Base-by-base conservation (phyloP, 2,113 vertebrate species). In the Andinoacara biseriatus region DNA sequence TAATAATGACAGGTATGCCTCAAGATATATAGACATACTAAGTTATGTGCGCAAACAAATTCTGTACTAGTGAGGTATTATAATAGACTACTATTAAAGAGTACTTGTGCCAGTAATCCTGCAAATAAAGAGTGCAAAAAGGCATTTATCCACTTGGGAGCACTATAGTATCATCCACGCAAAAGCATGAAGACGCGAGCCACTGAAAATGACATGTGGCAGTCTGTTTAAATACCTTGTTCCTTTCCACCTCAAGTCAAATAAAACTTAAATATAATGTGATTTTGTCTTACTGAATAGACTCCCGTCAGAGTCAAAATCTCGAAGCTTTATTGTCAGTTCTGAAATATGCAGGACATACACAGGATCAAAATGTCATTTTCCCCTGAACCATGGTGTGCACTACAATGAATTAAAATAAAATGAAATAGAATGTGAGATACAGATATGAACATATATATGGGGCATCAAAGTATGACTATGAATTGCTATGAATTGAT, bases 61-160 rank as follows among this genome's bases (percentile, higher is more conserved):
- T 31, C 4, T 69, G 20, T 3, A 69, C 31, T 18, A 72, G 65
- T 29, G 2, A 72, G 26, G 17, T 22, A 72, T 31, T 72, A 72
- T 52, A 52, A 72, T 7, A 29, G 24, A 72, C 10, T 72, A n/a
- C 26, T 17, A 52, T 20, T 52, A 52, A 20, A 31, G 24, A 31
- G 15, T 52, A 20, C 11, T 52, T 72, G 67, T 8, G 49, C 46
- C 6, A 72, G 5, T 40, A 35, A 20, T 29, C 11, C 35, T 40
- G 29, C 17, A 77, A 77, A 40, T 75, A 40, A 18, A 59, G 7
- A 52, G 38, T 11, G 76, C 63, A 26, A 7, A 13, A 18, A 11
- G 1, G 2, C 0, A 24, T 78, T 52, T 22, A 22, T 81, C 81
- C 84, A 84, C 78, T 62, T 2, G 74, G 78, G 7, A 82, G 59